These are phyloP conservation scores for Odontophorus gujanensis DNA, from an alignment of 2,113 vertebrate genomes.

Conservation along the genomic window DNA sequence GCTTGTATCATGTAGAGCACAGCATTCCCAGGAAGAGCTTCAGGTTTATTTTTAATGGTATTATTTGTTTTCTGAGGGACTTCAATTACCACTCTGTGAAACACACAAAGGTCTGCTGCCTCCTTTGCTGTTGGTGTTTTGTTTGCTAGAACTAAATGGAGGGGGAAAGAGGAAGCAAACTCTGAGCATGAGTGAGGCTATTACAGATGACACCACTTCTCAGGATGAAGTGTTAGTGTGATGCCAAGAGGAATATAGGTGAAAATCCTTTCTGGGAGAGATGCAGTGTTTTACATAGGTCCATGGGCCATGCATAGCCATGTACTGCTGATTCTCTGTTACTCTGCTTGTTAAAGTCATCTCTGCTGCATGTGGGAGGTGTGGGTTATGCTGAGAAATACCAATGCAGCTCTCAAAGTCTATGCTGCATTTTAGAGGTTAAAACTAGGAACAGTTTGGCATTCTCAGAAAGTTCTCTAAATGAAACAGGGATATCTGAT, in stretches of 20 bases:
- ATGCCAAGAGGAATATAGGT: not conserved
- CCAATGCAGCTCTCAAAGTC: conserved; percentile 23
- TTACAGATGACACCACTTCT: not conserved
- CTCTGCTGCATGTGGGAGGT: conserved; percentile 49
- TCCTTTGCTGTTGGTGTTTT: not conserved
- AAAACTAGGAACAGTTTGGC: conserved; percentile 49
- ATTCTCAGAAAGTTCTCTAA: conserved; percentile 40
- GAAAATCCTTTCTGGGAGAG: not conserved
- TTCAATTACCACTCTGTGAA: not conserved
- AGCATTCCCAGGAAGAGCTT: not conserved
- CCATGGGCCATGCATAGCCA: not conserved
- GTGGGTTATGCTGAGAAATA: conserved; percentile 64
- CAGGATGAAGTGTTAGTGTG: not conserved
- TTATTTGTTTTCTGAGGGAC: not conserved
- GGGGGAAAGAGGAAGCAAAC: not conserved
- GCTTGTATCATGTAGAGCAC: not conserved
- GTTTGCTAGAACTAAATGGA: not conserved
- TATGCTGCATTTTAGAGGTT: conserved; percentile 67
- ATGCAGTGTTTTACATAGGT: not conserved
- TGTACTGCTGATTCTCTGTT: not conserved
- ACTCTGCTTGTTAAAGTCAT: conserved; percentile 36
- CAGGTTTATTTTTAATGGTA: not conserved
- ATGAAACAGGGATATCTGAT: conserved; percentile 37
- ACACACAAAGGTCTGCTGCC: not conserved
- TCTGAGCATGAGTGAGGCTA: not conserved